These are phyloP conservation scores for Copidosoma floridanum DNA, from an alignment of 1,140 invertebrate genomes.

Conservation along the genomic window DNA sequence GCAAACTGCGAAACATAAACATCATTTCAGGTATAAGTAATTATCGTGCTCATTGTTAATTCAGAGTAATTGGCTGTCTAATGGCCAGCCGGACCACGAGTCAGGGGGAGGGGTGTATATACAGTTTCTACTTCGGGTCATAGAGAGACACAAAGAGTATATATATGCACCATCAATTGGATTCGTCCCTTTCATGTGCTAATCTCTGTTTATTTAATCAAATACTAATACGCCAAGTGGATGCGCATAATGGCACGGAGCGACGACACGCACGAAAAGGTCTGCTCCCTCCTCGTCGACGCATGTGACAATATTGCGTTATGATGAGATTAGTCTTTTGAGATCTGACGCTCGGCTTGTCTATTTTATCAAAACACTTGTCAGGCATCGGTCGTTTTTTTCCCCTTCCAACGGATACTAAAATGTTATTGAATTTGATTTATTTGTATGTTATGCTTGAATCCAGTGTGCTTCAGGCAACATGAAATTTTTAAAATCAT, in stretches of 20 bases:
- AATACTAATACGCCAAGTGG: constrained; percentile 21
- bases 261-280: constrained; percentile 1
- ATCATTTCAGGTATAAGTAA: neutral
- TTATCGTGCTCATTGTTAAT: constrained; percentile 7
- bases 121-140: constrained; percentile 11
- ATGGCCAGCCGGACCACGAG: constrained; percentile 1
- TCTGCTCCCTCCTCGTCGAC: neutral
- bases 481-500: no score
- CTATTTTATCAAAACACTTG: neutral
- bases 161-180: constrained; percentile 10
- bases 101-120: no score
- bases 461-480: no score
- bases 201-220: constrained; percentile 27
- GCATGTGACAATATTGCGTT: no score
- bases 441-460: no score
- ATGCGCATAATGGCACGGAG: no score
- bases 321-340: no score
- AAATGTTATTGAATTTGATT: no score
- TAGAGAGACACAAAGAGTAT: neutral
- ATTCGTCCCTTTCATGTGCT: constrained; percentile 24
- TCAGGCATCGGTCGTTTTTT: no score
- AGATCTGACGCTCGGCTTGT: no score
- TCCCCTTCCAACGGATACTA: no score
- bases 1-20: neutral
- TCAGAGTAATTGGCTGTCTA: constrained; percentile 15